Percentiles rank a stretch among this genome's conserved stretches.
These are phyloP conservation scores for Girardinichthys multiradiatus DNA, from an alignment of 2,113 vertebrate species.

Conservation along the genomic window DNA sequence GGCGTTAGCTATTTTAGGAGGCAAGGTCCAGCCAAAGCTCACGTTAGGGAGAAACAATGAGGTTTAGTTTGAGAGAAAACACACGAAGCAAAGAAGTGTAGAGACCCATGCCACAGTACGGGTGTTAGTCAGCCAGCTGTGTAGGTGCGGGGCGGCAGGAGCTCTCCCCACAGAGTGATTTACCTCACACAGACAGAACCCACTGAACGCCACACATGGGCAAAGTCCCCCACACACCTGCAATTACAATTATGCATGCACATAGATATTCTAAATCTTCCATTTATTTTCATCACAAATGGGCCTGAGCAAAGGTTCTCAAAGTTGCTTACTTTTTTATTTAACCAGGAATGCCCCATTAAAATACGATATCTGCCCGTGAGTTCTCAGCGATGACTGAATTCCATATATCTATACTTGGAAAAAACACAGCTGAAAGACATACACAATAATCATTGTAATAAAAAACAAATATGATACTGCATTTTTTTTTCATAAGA, in stretches of 20 bases:
- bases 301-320: too few relatives aligned
- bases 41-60: conserved; percentile 59
- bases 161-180: conserved; percentile 51
- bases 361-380: background rate
- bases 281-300: conserved; percentile 16
- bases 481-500: too few relatives aligned
- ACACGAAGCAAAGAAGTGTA: conserved; percentile 55
- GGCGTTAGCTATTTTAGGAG: conserved; percentile 43
- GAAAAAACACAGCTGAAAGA: background rate
- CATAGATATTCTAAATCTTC: conserved; percentile 10
- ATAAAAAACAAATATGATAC: too few relatives aligned
- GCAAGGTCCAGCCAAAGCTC: conserved; percentile 46
- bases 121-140: conserved; percentile 50
- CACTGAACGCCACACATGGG: conserved; percentile 50
- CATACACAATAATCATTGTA: too few relatives aligned
- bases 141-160: conserved; percentile 43
- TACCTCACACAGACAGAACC: conserved; percentile 72
- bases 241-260: conserved; percentile 39
- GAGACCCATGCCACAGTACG: conserved; percentile 38
- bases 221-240: conserved; percentile 18
- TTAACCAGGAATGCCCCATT: background rate
- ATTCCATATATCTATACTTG: background rate
- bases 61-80: conserved; percentile 49
- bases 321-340: background rate
- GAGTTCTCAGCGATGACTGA: too few relatives aligned